Percentiles rank a stretch among this genome's conserved stretches.
phyloP scores from a whole-genome alignment of 2,113 vertebrate species.

The Corydoras maculifer region DNA sequence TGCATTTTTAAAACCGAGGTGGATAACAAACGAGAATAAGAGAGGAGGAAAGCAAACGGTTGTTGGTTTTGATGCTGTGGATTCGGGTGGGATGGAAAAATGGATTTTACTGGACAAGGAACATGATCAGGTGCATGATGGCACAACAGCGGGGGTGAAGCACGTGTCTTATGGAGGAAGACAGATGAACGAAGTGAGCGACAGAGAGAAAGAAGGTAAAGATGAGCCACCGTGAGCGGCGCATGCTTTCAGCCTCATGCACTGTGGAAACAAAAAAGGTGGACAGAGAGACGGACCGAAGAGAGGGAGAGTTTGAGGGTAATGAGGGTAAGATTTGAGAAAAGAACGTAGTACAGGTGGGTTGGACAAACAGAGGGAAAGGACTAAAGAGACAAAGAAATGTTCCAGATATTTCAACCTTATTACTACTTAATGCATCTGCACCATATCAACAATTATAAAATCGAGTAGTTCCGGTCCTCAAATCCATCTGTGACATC shows the following conservation, averaged over 20 bases:
- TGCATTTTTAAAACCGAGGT: background rate
- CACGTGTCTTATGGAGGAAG: constrained; percentile 37
- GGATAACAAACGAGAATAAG: background rate
- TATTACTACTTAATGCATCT: too few relatives aligned
- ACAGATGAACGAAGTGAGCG: constrained; percentile 47
- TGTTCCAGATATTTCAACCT: too few relatives aligned
- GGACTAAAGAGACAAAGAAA: too few relatives aligned
- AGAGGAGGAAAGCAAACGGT: background rate
- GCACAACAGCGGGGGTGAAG: background rate
- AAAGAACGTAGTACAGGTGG: constrained; percentile 1
- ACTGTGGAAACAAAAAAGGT: constrained; percentile 20
- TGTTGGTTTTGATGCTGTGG: background rate
- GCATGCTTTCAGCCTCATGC: constrained; percentile 38
- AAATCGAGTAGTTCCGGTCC: too few relatives aligned
- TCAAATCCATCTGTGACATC: too few relatives aligned
- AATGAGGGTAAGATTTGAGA: background rate
- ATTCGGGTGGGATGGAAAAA: background rate
- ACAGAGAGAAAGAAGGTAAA: constrained; percentile 20
- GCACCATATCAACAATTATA: too few relatives aligned
- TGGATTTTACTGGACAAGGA: constrained; percentile 11
- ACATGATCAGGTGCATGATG: background rate
- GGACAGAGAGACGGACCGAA: background rate
- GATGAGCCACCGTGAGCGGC: constrained; percentile 33
- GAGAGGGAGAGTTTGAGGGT: background rate
- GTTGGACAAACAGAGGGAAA: background rate